These are phyloP conservation scores for Camponotus fellah DNA, from an alignment of 2,888 invertebrate species.

Conservation along the genomic window DNA sequence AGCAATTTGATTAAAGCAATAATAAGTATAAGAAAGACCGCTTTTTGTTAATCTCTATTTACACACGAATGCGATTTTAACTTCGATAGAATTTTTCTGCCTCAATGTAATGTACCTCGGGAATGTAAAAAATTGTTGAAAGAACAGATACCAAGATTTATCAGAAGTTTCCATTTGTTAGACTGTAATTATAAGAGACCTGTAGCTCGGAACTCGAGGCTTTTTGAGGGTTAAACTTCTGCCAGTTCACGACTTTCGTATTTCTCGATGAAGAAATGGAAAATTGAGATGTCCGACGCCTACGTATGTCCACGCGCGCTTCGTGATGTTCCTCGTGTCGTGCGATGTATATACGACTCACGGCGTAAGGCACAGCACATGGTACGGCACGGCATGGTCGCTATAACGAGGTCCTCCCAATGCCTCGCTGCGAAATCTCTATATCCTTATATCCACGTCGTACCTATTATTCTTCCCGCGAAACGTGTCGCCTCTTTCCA, in stretches of 20 bases:
- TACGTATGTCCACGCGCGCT: conserved; percentile 67
- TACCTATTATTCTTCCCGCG: conserved; percentile 81
- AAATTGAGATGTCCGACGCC: conserved; percentile 74
- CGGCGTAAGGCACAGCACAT: conserved; percentile 49
- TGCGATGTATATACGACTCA: conserved; percentile 58
- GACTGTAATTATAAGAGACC: neutral
- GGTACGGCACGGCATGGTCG: conserved; percentile 25
- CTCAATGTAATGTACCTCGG: neutral
- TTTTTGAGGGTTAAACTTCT: neutral
- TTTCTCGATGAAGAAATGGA: conserved; percentile 46
- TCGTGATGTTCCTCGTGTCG: conserved; percentile 54
- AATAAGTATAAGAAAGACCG: neutral
- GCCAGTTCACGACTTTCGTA: neutral
- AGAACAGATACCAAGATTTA: neutral
- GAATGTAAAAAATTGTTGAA: neutral
- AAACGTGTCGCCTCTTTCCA: conserved; percentile 67
- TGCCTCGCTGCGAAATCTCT: conserved; percentile 55
- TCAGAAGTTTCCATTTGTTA: neutral
- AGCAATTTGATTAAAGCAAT: conserved; percentile 38
- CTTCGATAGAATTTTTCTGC: neutral
- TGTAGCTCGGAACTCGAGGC: neutral
- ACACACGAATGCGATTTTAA: neutral
- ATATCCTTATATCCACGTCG: conserved; percentile 70
- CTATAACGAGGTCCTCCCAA: conserved; percentile 73
- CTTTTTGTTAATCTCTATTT: conserved; percentile 21